phyloP scores from a whole-genome alignment of 2,113 vertebrate species.

The Rattus norvegicus region DNA sequence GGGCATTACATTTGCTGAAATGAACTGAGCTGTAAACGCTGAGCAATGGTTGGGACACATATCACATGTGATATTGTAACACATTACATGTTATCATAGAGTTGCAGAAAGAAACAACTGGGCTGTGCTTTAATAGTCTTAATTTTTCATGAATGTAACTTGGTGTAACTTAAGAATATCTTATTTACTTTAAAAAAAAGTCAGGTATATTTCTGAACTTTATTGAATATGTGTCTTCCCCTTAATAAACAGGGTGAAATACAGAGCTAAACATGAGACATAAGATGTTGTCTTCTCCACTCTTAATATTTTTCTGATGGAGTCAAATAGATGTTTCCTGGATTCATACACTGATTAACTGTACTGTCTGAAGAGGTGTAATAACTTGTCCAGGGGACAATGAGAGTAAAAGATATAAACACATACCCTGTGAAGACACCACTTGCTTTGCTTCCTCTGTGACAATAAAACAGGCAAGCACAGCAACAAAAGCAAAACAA shows the following conservation, averaged over 20 bases:
- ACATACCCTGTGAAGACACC: background rate
- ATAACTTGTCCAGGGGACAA: background rate
- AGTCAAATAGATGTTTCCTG: background rate
- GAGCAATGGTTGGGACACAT: background rate
- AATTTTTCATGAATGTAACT: background rate
- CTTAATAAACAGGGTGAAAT: background rate
- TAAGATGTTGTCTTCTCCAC: background rate
- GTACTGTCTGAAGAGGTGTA: background rate
- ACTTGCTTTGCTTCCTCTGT: constrained; percentile 55
- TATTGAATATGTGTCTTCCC: constrained; percentile 32
- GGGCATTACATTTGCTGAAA: constrained; percentile 55
- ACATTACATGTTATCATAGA: background rate
- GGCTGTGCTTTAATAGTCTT: no score
- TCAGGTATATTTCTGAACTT: constrained; percentile 38
- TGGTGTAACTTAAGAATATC: background rate
- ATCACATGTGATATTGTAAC: constrained; percentile 36
- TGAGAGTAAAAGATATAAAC: constrained; percentile 39
- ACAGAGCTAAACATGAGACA: background rate
- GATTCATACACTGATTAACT: background rate
- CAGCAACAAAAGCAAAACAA: constrained; percentile 40
- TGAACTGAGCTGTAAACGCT: constrained; percentile 54
- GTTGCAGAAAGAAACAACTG: constrained; percentile 21
- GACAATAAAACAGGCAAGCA: constrained; percentile 38
- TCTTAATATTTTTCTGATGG: background rate
- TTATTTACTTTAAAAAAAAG: constrained; percentile 38